Evolutionary conservation across 2,113 vertebrate genomes (phyloP).

Genomic region (Anguilla rostrata): DNA sequence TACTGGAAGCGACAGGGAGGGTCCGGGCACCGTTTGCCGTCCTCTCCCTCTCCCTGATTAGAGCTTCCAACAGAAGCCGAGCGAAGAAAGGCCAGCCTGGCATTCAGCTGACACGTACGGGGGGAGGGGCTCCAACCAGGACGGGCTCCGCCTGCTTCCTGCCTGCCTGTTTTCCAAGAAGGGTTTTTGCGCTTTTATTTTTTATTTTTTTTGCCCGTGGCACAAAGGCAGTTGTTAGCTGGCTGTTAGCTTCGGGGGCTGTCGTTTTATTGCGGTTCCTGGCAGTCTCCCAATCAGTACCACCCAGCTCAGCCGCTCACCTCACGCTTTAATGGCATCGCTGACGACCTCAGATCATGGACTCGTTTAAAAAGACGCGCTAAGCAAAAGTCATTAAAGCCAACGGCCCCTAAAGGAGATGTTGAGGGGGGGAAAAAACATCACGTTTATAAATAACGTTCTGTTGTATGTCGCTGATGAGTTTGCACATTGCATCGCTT

Average conservation of each 20-base stretch:
- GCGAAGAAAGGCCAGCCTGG: neutral
- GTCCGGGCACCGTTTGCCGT: neutral
- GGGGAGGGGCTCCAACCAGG: neutral
- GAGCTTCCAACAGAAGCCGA: neutral
- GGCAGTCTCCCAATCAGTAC: neutral
- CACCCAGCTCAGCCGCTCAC: neutral
- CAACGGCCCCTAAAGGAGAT: neutral
- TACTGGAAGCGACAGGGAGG: neutral
- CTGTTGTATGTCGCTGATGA: neutral
- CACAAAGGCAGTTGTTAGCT: neutral
- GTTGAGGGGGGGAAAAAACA: neutral
- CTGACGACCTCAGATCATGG: neutral
- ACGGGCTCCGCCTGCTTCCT: neutral
- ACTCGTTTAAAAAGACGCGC: neutral
- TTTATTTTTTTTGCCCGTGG: neutral
- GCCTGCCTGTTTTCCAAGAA: neutral
- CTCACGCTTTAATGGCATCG: neutral
- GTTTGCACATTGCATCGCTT: neutral
- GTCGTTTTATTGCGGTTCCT: constrained; percentile 1
- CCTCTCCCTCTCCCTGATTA: neutral
- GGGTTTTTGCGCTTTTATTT: neutral
- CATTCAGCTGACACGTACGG: neutral
- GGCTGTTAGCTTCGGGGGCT: neutral
- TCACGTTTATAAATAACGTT: neutral
- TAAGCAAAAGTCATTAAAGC: neutral